Base-by-base conservation (phyloP, 2,113 vertebrate species). In the Notiomystis cincta region DNA sequence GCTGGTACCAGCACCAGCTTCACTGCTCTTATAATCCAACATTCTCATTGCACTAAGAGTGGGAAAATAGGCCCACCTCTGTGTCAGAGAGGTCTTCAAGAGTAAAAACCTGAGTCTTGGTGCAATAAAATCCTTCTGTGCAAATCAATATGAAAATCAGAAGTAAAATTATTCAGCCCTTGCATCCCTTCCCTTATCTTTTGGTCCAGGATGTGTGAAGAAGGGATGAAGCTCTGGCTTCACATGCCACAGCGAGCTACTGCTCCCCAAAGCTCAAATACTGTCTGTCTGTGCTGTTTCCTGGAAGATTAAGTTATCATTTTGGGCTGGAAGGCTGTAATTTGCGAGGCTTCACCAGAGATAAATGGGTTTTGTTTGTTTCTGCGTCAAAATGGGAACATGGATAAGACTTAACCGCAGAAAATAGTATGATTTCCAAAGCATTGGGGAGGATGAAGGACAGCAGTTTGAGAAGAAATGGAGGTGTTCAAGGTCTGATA, bases 261-360 rank as follows among this genome's bases (percentile, higher is more conserved):
- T 69, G 3, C 85, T 35, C 47, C 58, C 28, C 57, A 81, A 82
- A 87, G 72, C 80, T 94, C 57, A 82, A 66, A 84, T 40, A 21
- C 40, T 66, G 30, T 80, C 91, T 93, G 89, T 92, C 90, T 89
- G 18, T 27, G 54, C 48, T 71, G 60, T 57, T 95, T 92, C 82
- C 67, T 96, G 92, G 38, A 83, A 93, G 79, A 93, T 94, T 87
- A 92, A 92, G 82, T 18, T 90, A 77, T 86, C 90, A 45, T 93
- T 93, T 96, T 4, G 40, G 54, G 45, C 25, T 65, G 28, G 42
- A 77, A 92, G 42, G n/a, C 64, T 95, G 38, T 86, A 54, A 88
- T 90, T 92, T 82, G 65, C 6, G 30, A 73, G 58, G 73, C 62
- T 86, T 73, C 33, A 16, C 15, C 50, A 77, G 62, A 72, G 66